A percentile compares a stretch with the other conserved stretches of the same genome.
Conservation (phyloP, 1,140 invertebrate genomes). For the Bombus huntii region DNA sequence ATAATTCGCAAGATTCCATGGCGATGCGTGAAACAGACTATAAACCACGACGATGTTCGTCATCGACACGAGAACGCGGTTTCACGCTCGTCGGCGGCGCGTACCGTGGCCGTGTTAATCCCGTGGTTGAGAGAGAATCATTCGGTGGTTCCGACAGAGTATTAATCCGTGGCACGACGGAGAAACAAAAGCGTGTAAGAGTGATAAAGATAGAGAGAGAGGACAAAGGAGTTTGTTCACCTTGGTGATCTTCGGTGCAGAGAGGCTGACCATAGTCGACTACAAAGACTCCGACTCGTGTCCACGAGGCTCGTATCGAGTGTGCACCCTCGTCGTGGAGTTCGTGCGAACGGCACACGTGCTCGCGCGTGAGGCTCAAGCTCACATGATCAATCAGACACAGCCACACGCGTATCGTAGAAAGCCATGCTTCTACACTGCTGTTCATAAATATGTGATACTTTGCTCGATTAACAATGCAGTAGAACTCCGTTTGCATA, state of each 20-base stretch:
- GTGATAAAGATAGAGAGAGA: not conserved
- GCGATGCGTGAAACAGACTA: slow-evolving; percentile 2
- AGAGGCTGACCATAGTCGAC: slow-evolving; percentile 17
- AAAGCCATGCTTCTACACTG: not conserved
- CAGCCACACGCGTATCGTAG: not conserved
- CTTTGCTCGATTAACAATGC: too few relatives aligned
- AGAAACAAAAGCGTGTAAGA: not conserved
- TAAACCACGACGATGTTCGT: not conserved
- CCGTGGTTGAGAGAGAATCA: not conserved
- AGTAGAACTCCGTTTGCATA: not conserved
- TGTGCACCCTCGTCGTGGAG: not conserved
- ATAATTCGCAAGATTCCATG: not conserved
- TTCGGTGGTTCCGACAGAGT: not conserved
- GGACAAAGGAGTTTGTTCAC: slow-evolving; percentile 39
- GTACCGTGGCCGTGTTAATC: slow-evolving; percentile 1
- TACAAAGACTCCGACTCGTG: slow-evolving; percentile 33
- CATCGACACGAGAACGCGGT: not conserved
- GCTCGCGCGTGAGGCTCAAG: slow-evolving; percentile 3
- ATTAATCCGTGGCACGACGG: slow-evolving; percentile 22
- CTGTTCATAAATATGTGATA: too few relatives aligned
- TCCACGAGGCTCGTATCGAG: slow-evolving; percentile 6
- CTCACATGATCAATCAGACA: not conserved
- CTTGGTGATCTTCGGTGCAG: slow-evolving; percentile 38
- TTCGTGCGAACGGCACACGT: slow-evolving; percentile 44
- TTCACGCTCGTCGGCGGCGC: not conserved